Base-by-base conservation (phyloP, 2,797 vertebrate species). In the Paedocypris micromegethes region DNA sequence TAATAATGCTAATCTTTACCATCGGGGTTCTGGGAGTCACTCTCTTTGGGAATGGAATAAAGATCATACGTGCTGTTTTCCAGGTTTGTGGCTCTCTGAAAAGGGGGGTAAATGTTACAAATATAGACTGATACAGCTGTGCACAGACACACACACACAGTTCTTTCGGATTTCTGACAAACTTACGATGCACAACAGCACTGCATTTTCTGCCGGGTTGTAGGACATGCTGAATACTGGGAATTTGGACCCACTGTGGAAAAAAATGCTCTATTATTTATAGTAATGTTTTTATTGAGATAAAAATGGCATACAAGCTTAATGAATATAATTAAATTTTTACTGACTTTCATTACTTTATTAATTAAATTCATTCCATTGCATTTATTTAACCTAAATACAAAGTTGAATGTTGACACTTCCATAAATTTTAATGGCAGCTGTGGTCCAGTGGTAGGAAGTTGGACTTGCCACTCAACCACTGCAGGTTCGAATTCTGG, bases 171-270 rank as follows among this genome's bases (percentile, higher is more conserved):
- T 23, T 23, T 58, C 2, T 5, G 46, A 6, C 39, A 42, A 38
- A 77, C 94, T 88, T 76, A 98, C 96, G 0, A 94, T 97, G 81
- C 96, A 98, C 52, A 98, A 92, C 2, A 98, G 90, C 56, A 98
- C 95, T 0, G 94, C 86, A 0, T 98, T 98, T 86, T 98, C 96
- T 0, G 96, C 96, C 0, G 95, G 95, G 81, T 98, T 98, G 79
- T 98, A 98, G 0, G 94, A 97, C 96, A 98, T 98, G 80, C 92
- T 98, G 85, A 98, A 98, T 60, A 98, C 96, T 0, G 96, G 96
- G 80, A 97, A 97, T 81, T 98, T 98, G 4, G 96, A 98, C 5
- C 94, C 95, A 52, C 96, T 98, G 77, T 8, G 57, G n/a, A 60
- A 0, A 40, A 48, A 3, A 75, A 37, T 64, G 2, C 60, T 23